Conservation (phyloP, 2,113 vertebrate species). For the Podocnemis expansa region DNA sequence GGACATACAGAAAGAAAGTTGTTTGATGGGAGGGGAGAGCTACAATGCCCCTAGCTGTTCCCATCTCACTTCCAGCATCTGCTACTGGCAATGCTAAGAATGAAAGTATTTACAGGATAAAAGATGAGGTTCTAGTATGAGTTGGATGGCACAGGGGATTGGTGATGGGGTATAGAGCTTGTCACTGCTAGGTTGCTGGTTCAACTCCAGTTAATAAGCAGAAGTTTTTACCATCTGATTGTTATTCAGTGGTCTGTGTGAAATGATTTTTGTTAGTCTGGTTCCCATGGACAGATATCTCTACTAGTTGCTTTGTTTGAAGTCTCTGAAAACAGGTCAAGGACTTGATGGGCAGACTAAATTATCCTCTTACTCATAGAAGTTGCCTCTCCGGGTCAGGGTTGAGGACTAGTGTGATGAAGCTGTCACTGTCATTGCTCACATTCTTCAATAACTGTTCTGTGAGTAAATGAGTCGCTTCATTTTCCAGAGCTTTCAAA, state of each 20-base stretch:
- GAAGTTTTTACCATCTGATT: neutral
- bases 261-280: neutral
- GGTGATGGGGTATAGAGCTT: slow-evolving; percentile 30
- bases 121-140: slow-evolving; percentile 31
- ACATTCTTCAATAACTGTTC: neutral
- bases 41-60: neutral
- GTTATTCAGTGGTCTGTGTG: neutral
- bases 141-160: slow-evolving; percentile 1
- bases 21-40: neutral
- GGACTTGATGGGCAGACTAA: neutral
- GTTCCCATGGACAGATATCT: neutral
- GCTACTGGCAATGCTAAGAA: slow-evolving; percentile 6
- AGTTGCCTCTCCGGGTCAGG: neutral
- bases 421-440: neutral
- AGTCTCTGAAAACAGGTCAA: neutral
- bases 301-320: neutral
- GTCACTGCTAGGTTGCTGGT: neutral
- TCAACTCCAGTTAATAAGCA: neutral
- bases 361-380: neutral
- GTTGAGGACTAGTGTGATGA: accelerated
- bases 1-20: neutral
- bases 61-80: neutral
- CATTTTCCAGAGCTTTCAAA: neutral
- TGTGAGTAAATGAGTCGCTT: neutral
- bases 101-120: slow-evolving; percentile 32